phyloP scores from a whole-genome alignment of 2,888 invertebrate genomes.

The Luperina nickerlii region DNA sequence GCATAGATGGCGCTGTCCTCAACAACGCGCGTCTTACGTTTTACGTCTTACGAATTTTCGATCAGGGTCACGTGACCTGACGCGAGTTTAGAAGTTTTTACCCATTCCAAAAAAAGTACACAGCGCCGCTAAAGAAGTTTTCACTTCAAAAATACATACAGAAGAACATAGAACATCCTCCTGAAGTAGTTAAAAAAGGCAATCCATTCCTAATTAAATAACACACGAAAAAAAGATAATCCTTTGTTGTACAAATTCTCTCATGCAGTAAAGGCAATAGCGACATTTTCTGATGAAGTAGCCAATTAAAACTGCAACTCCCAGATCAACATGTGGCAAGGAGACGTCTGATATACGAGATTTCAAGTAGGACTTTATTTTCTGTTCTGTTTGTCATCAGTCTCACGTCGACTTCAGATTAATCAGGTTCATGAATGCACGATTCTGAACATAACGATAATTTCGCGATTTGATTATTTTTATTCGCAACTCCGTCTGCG shows the following conservation, averaged over 20 bases:
- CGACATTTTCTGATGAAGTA: background rate
- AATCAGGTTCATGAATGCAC: background rate
- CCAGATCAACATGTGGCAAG: too few relatives aligned
- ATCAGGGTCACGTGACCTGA: too few relatives aligned
- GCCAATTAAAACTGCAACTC: slow-evolving; percentile 29
- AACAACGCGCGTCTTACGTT: too few relatives aligned
- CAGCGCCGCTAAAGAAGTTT: too few relatives aligned
- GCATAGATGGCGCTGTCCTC: too few relatives aligned
- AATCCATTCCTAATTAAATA: background rate
- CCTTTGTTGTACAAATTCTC: background rate
- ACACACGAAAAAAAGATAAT: background rate
- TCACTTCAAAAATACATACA: background rate
- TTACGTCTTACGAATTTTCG: too few relatives aligned
- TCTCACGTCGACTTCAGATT: background rate
- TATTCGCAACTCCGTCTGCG: background rate
- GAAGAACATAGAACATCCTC: background rate
- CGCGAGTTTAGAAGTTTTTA: too few relatives aligned
- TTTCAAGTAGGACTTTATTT: background rate
- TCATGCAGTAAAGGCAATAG: background rate
- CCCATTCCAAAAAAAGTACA: too few relatives aligned
- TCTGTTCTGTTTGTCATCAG: background rate
- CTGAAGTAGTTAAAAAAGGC: background rate
- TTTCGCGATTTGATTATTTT: background rate
- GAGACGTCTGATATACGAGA: background rate
- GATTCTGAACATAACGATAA: background rate